Conservation (phyloP, 2,888 invertebrate genomes). For the Caenorhabditis doughertyi region DNA sequence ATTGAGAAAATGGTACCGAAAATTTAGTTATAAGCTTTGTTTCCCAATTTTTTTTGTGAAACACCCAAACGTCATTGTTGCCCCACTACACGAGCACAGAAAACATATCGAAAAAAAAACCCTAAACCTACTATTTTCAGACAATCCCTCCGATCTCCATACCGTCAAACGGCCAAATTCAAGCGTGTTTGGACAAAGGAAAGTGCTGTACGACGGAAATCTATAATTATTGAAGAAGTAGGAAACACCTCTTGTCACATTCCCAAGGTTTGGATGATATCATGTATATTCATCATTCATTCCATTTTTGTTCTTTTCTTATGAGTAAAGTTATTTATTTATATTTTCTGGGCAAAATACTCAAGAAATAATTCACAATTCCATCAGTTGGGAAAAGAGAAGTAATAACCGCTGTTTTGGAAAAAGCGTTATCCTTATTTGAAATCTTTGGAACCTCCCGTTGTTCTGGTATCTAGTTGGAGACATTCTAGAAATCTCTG, state of each 20-base stretch:
- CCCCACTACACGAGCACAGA: background rate
- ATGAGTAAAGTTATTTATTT: background rate
- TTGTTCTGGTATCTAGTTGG: too few relatives aligned
- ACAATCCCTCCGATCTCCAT: slow-evolving; percentile 8
- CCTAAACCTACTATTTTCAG: background rate
- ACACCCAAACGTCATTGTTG: too few relatives aligned
- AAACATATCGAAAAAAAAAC: background rate
- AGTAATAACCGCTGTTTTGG: too few relatives aligned
- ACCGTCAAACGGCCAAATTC: slow-evolving; percentile 34
- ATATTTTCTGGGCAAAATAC: too few relatives aligned
- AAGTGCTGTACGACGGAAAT: slow-evolving; percentile 21
- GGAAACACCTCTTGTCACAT: background rate
- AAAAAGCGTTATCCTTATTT: too few relatives aligned
- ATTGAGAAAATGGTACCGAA: too few relatives aligned
- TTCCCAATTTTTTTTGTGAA: background rate
- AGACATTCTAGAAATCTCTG: too few relatives aligned
- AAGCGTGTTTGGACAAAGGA: slow-evolving; percentile 43
- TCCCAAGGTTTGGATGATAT: background rate
- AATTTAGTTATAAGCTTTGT: too few relatives aligned
- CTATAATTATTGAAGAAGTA: slow-evolving; percentile 28
- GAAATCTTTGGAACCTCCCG: too few relatives aligned
- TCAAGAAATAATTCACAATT: too few relatives aligned
- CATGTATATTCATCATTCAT: slow-evolving; percentile 5
- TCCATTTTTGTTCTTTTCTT: background rate
- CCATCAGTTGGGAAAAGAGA: too few relatives aligned